A percentile compares a stretch with the other conserved stretches of the same genome.
Conservation (phyloP, 2,888 invertebrate species). For the Cloeon dipterum region DNA sequence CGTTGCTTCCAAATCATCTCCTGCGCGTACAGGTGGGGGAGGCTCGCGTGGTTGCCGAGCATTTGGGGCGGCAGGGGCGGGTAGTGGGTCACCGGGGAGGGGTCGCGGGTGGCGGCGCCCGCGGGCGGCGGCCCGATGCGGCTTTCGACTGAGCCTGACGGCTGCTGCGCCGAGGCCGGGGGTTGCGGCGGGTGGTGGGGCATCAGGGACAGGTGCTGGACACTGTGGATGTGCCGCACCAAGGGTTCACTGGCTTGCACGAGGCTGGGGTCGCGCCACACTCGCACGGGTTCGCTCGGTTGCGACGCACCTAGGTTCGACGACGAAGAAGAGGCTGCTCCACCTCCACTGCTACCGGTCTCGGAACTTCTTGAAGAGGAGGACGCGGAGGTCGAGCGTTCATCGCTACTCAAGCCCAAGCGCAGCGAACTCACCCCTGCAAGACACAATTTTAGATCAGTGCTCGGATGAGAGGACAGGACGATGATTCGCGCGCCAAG, state of each 20-base stretch:
- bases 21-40: conserved; percentile 10
- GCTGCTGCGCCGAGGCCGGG: conserved; percentile 11
- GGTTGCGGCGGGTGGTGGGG: conserved; percentile 15
- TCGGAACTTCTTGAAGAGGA: not conserved
- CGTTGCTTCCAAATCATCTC: conserved; percentile 35
- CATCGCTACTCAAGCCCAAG: conserved; percentile 38
- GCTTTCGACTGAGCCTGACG: conserved; percentile 21
- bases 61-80: conserved; percentile 10
- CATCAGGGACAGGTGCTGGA: conserved; percentile 30
- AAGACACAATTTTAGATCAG: too few relatives aligned
- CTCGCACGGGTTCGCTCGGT: conserved; percentile 16
- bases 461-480: too few relatives aligned
- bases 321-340: conserved; percentile 5
- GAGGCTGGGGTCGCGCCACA: conserved; percentile 32
- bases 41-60: conserved; percentile 9
- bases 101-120: conserved; percentile 10
- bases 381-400: conserved; percentile 38
- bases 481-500: too few relatives aligned
- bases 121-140: conserved; percentile 23
- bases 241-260: conserved; percentile 24
- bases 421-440: conserved; percentile 51
- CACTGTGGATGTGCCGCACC: conserved; percentile 33
- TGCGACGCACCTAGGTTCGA: conserved; percentile 5
- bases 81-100: conserved; percentile 15
- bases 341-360: not conserved